phyloP scores from a whole-genome alignment of 2,888 invertebrate genomes.

The Drosophila mimetica region DNA sequence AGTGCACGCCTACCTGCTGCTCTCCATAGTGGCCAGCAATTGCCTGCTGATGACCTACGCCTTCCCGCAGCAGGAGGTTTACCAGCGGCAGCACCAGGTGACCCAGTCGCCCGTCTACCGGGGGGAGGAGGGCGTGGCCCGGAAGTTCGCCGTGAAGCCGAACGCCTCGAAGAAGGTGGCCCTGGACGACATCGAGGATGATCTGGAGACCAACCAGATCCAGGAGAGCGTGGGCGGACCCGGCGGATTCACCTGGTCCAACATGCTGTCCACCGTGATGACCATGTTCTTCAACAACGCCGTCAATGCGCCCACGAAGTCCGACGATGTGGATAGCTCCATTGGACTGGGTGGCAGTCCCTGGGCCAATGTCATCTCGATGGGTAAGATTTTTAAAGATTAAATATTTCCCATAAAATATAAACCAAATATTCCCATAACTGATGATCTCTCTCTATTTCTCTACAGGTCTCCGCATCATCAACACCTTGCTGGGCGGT shows the following conservation, averaged over 20 bases:
- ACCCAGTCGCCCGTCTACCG: constrained; percentile 79
- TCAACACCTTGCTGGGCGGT: constrained; percentile 93
- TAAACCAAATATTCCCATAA: neutral
- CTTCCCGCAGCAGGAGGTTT: constrained; percentile 86
- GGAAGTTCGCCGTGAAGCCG: constrained; percentile 95
- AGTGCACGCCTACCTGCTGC: constrained; percentile 88
- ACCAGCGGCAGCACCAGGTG: constrained; percentile 73
- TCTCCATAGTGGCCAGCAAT: constrained; percentile 89
- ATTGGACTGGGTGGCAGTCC: constrained; percentile 90
- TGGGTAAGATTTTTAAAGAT: constrained; percentile 85
- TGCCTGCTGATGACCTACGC: constrained; percentile 88
- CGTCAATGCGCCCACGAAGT: constrained; percentile 88
- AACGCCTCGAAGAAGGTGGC: constrained; percentile 95
- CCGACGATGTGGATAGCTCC: constrained; percentile 88
- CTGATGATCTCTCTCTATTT: neutral
- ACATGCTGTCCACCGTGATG: constrained; percentile 93
- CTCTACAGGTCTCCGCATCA: constrained; percentile 88
- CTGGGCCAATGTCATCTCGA: constrained; percentile 94
- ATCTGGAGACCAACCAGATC: constrained; percentile 90
- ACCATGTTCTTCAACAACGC: constrained; percentile 93
- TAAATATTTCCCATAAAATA: too few relatives aligned
- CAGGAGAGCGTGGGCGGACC: constrained; percentile 86
- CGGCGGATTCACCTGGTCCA: constrained; percentile 95
- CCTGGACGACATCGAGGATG: constrained; percentile 92
- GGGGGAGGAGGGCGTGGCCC: constrained; percentile 64